phyloP scores from a whole-genome alignment of 2,113 vertebrate genomes.

The Coturnix japonica region DNA sequence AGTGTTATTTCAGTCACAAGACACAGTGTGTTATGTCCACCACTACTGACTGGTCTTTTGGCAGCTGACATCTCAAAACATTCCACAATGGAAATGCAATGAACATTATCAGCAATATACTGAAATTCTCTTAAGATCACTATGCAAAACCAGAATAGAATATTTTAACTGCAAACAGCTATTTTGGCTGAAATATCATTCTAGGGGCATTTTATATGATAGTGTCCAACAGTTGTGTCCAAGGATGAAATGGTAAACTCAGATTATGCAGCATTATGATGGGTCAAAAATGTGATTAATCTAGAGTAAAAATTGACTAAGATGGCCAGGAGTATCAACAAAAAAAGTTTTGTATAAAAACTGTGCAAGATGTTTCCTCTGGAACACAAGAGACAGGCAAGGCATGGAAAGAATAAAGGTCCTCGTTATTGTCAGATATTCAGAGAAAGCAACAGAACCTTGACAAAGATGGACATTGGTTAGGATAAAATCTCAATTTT shows the following conservation, averaged over 20 bases:
- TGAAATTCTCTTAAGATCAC: neutral
- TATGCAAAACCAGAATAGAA: neutral
- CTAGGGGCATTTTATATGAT: neutral
- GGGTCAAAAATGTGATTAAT: neutral
- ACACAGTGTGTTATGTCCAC: rapidly evolving
- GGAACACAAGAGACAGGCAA: neutral
- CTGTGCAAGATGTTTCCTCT: neutral
- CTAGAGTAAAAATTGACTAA: neutral
- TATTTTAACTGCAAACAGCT: neutral
- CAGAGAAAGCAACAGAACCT: neutral
- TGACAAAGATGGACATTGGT: neutral
- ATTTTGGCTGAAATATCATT: neutral
- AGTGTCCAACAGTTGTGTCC: neutral
- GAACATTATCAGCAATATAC: neutral
- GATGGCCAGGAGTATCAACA: neutral
- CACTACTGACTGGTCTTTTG: neutral
- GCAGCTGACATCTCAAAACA: neutral
- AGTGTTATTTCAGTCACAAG: neutral
- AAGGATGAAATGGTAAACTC: neutral
- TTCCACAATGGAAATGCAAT: neutral
- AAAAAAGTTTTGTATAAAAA: neutral
- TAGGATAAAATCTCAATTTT: neutral
- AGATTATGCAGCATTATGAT: neutral
- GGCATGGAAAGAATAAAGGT: neutral
- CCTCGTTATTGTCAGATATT: neutral